phyloP scores from a whole-genome alignment of 2,888 invertebrate genomes.

The Villa cingulata region DNA sequence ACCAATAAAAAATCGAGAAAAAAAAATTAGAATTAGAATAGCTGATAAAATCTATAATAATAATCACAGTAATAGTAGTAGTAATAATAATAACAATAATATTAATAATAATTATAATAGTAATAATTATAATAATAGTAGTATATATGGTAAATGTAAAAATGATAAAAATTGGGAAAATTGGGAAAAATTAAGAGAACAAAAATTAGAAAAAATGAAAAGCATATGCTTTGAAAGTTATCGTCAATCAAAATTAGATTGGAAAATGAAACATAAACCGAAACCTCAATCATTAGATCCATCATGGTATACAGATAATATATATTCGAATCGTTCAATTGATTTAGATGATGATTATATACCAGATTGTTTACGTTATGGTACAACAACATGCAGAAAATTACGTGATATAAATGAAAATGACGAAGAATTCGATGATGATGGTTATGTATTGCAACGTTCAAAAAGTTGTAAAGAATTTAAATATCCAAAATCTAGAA shows the following conservation, averaged over 20 bases:
- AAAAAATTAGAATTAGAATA: slow-evolving; percentile 35
- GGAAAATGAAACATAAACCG: slow-evolving; percentile 26
- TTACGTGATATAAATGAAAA: slow-evolving; percentile 30
- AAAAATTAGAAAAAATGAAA: slow-evolving; percentile 35
- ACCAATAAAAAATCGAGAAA: slow-evolving; percentile 22
- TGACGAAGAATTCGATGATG: slow-evolving; percentile 25
- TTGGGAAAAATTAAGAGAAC: slow-evolving; percentile 36
- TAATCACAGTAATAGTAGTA: slow-evolving; percentile 15
- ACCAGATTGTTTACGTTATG: slow-evolving; percentile 30
- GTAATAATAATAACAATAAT: slow-evolving; percentile 29
- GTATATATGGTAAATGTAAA: slow-evolving; percentile 24
- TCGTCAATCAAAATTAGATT: slow-evolving; percentile 33
- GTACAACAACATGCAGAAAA: slow-evolving; percentile 20
- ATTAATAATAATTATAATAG: slow-evolving; percentile 19
- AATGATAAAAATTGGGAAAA: slow-evolving; percentile 36
- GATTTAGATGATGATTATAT: slow-evolving; percentile 32
- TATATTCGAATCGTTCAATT: slow-evolving; percentile 35
- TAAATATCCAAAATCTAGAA: slow-evolving; percentile 34
- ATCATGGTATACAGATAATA: slow-evolving; percentile 37
- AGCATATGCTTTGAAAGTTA: slow-evolving; percentile 35
- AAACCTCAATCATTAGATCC: slow-evolving; percentile 32
- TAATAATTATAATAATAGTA: slow-evolving; percentile 5
- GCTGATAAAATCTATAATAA: slow-evolving; percentile 17
- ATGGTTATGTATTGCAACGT: slow-evolving; percentile 22
- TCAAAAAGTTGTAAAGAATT: slow-evolving; percentile 34